Evolutionary conservation across 2,797 vertebrate species (phyloP), one percentile per base, ranked within the genome.

Genomic region (Chrosomus eos): DNA sequence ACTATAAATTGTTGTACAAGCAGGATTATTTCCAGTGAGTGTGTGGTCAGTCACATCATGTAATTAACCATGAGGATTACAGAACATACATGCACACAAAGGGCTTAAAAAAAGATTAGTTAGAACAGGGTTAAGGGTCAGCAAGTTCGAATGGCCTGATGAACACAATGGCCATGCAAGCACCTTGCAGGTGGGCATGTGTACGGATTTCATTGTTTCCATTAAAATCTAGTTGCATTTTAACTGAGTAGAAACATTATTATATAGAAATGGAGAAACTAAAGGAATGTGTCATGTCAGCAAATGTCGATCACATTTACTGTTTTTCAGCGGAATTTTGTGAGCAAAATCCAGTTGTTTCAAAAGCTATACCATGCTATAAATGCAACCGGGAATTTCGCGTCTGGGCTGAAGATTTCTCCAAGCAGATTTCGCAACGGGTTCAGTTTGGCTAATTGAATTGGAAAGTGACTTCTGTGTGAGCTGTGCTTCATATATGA

Each of bases 11-110:
- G 38, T 51, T 33, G 18, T 80, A 28, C 78, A 75, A 84, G 82
- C 55, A 86, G 26, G 33, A 85, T 83, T 71, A 55, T 75, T 53
- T 45, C 43, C 21, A 88, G 87, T 86, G 70, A 90, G 87, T 86
- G 89, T 88, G 88, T 51, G 80, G 85, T 82, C 60, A 82, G 70
- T 77, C 60, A 88, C 77, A 72, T 71, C 48, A 84, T 86, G 85
- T 88, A 91, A 87, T 91, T 90, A 89, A 87, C 90, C 72, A 60
- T 82, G 85, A 90, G 86, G 89, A 89, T 90, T 91, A 90, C 79
- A 81, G 58, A 77, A 66, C 79, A 73, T 53, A 43, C 66, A 79
- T 45, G 9, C 66, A 60, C 78, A 88, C 53, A 84, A 66, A 76
- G 33, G 62, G 74, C 53, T 85, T 77, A 73, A 72, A 85, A 82